Evolutionary conservation across 2,797 vertebrate species (phyloP).

Genomic region (Dendrocincla tyrannina): DNA sequence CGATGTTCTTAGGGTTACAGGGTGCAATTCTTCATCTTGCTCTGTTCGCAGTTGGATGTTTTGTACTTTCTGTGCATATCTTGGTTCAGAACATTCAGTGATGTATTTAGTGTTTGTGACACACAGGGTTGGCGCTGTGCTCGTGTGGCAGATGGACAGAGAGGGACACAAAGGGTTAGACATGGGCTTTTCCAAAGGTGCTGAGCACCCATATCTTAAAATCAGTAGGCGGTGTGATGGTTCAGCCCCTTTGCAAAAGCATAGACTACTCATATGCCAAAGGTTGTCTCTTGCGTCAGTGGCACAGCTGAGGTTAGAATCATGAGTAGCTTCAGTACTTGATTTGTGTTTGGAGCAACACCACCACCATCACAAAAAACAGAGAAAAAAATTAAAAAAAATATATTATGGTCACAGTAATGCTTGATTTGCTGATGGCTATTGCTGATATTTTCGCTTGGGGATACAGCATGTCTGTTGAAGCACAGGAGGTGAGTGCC

Average conservation of each 20-base stretch:
- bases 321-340: background rate
- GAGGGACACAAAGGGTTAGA: background rate
- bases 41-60: background rate
- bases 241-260: background rate
- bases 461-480: background rate
- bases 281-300: background rate
- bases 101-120: background rate
- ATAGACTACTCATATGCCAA: background rate
- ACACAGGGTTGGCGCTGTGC: background rate
- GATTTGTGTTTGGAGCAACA: background rate
- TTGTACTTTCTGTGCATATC: background rate
- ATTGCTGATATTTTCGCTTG: background rate
- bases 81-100: background rate
- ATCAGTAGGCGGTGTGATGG: fast-evolving
- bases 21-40: background rate
- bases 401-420: background rate
- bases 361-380: background rate
- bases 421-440: background rate
- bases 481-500: background rate
- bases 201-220: background rate
- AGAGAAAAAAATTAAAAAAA: too few relatives aligned
- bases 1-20: background rate
- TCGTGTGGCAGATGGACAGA: fast-evolving
- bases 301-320: background rate
- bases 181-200: background rate